phyloP scores from a whole-genome alignment of 2,797 vertebrate genomes.

The Clarias fuscus region DNA sequence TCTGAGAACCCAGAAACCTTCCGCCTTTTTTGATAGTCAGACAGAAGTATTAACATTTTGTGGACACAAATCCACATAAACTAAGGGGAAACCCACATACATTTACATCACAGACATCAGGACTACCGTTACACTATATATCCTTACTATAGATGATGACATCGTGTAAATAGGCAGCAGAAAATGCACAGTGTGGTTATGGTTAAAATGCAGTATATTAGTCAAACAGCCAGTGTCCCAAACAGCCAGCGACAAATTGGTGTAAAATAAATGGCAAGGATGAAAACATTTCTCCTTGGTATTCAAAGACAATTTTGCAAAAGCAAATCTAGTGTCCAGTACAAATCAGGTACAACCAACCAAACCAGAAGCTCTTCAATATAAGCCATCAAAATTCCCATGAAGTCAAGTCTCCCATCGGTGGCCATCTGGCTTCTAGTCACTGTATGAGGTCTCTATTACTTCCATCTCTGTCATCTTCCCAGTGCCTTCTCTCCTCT shows the following conservation, averaged over 20 bases:
- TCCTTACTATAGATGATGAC: not conserved
- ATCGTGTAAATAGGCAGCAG: not conserved
- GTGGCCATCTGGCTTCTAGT: not conserved
- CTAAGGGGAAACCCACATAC: not conserved
- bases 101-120: not conserved
- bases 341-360: not conserved
- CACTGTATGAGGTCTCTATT: not conserved
- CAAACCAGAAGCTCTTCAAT: not conserved
- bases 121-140: not conserved
- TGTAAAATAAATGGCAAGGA: not conserved
- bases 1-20: not conserved
- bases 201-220: not conserved
- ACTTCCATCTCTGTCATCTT: not conserved
- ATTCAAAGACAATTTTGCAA: not conserved
- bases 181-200: not conserved
- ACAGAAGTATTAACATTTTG: not conserved
- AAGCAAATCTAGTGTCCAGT: not conserved
- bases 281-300: not conserved
- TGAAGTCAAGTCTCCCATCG: not conserved
- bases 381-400: not conserved
- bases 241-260: not conserved
- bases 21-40: not conserved
- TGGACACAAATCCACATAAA: not conserved
- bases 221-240: not conserved
- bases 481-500: not conserved